Evolutionary conservation across 2,797 vertebrate species (phyloP), one percentile per base, ranked within the genome.

Genomic region (Mormyrus hasselquistii): DNA sequence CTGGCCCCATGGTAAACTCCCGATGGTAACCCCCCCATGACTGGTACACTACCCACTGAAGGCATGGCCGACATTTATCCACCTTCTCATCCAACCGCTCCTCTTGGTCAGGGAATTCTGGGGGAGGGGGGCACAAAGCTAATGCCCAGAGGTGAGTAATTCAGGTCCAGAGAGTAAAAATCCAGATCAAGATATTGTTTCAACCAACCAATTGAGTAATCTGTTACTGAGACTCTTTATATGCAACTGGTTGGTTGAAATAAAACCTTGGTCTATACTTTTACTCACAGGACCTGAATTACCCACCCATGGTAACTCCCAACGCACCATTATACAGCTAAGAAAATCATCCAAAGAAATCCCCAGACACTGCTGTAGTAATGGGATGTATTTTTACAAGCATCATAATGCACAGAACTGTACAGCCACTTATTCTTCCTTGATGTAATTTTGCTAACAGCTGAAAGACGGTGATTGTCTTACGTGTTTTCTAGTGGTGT

Each of bases 1-100:
- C 41, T 73, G 44, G n/a, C 92, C 91, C 25, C 89, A 69, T 2
- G 69, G 93, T 93, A 85, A 93, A 29, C 44, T 6, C 44, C 5
- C 44, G 5, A 47, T 47, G 6, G 44, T 47, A 47, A 47, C 44
- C 6, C 5, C 44, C 22, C n/a, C 25, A 4, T 0, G 1, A 34
- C 10, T 5, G 65, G 65, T 34, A 69, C 62, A 2, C 62, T 14
- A 14, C 29, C 12, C 0, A 4, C 65, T 34, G 65, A 73, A 34
- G 25, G 62, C 1, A 1, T 69, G 29, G 62, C 62, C 62, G 34
- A 8, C 10, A 69, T 8, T 22, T 22, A 59, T 69, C 25, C 62
- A 69, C 10, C 25, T 69, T 59, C 6, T 59, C 55, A 59, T 22
- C 55, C 19, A 59, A 59, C 57, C 3, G 55, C 53, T 57, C 53